Evolutionary conservation across 2,113 vertebrate species (phyloP).

Genomic region (Formicarius rufipectus): DNA sequence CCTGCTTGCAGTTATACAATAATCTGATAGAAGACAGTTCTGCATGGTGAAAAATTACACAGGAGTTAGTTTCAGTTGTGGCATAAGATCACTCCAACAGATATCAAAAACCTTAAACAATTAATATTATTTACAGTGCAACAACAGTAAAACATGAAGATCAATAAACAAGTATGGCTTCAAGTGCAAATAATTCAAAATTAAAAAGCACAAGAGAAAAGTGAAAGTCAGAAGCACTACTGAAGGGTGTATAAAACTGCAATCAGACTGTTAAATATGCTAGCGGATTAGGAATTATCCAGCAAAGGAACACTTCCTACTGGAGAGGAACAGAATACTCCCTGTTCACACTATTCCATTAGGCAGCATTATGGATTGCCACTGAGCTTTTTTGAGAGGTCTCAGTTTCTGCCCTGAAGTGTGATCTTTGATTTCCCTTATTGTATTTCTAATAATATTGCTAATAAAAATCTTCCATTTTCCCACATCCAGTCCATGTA

Average conservation of each 20-base stretch:
- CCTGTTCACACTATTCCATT: not conserved
- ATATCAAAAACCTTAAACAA: not conserved
- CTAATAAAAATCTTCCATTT: not conserved
- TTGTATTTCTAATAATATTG: not conserved
- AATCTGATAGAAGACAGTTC: not conserved
- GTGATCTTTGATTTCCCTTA: not conserved
- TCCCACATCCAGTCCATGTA: not conserved
- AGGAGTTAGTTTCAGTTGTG: not conserved
- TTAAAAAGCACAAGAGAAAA: not conserved
- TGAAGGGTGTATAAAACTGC: not conserved
- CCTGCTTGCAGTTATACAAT: not conserved
- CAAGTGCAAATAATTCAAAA: not conserved
- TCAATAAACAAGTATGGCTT: not conserved
- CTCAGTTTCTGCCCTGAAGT: not conserved
- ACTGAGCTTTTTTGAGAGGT: not conserved
- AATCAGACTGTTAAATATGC: not conserved
- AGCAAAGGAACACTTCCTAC: not conserved
- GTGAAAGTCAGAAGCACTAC: not conserved
- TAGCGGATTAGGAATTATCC: too few relatives aligned
- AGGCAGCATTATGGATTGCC: not conserved
- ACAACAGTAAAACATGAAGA: not conserved
- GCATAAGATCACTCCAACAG: not conserved
- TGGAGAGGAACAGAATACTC: not conserved
- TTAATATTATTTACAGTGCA: not conserved
- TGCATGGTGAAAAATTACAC: not conserved